Conservation (phyloP, 2,113 vertebrate genomes). For the Sceloporus undulatus region DNA sequence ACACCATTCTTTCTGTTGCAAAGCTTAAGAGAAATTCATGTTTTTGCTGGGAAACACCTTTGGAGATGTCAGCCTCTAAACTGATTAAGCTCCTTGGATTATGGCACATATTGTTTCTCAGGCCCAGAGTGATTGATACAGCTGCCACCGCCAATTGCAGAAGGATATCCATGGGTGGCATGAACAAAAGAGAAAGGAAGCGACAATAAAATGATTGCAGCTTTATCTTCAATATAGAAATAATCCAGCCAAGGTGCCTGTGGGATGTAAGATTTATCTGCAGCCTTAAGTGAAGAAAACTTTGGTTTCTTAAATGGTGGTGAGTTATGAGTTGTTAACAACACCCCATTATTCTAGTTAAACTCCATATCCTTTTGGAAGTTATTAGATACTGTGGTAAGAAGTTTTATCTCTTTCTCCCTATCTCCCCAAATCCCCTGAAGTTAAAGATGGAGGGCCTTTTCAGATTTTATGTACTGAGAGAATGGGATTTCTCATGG, state of each 20-base stretch:
- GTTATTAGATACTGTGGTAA: neutral
- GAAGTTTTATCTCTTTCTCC: neutral
- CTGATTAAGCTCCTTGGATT: neutral
- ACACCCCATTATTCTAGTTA: neutral
- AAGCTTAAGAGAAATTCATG: neutral
- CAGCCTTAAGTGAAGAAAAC: neutral
- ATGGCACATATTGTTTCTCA: neutral
- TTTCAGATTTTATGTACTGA: neutral
- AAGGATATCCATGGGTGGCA: neutral
- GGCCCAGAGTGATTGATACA: neutral
- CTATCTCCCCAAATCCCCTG: neutral
- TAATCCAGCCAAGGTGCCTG: neutral
- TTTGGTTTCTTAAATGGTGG: neutral
- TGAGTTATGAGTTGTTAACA: constrained; percentile 4
- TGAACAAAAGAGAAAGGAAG: neutral
- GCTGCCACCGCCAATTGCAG: neutral
- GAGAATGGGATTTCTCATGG: neutral
- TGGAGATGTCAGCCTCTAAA: neutral
- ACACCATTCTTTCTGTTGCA: neutral
- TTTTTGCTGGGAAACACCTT: neutral
- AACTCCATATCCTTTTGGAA: neutral
- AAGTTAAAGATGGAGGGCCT: neutral
- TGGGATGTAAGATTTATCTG: neutral
- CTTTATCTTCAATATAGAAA: constrained; percentile 6
- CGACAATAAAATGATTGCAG: constrained; percentile 18